These are phyloP conservation scores for Ceratina japonica DNA, from an alignment of 1,140 invertebrate species.

Conservation along the genomic window DNA sequence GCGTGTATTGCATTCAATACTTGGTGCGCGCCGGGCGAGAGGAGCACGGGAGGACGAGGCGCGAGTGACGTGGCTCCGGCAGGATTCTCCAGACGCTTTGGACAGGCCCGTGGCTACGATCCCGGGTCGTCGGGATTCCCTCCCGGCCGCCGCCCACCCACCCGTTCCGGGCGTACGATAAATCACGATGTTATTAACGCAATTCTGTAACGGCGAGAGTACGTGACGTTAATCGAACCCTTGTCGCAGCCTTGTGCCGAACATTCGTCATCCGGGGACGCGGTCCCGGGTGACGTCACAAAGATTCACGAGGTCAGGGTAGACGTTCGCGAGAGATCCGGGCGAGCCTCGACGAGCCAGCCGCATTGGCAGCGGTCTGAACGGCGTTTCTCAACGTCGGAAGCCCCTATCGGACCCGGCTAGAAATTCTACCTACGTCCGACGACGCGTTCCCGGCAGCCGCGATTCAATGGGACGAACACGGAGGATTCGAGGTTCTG, in stretches of 20 bases:
- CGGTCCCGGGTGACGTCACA: not conserved
- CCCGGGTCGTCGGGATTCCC: too few relatives aligned
- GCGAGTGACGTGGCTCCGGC: not conserved
- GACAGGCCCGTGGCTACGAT: constrained; percentile 17
- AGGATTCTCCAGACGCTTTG: constrained; percentile 23
- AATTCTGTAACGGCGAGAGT: constrained; percentile 1
- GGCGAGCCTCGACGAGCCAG: not conserved
- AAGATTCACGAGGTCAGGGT: constrained; percentile 11
- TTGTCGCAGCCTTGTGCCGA: not conserved
- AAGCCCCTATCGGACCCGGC: constrained; percentile 37
- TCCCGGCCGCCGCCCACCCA: too few relatives aligned
- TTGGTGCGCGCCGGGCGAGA: not conserved
- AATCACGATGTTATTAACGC: constrained; percentile 20
- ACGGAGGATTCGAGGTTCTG: too few relatives aligned
- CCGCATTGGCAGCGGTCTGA: constrained; percentile 35
- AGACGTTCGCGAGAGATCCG: not conserved
- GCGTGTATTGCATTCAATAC: constrained; percentile 28
- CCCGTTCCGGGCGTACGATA: not conserved
- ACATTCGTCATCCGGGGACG: constrained; percentile 20
- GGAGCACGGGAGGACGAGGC: not conserved
- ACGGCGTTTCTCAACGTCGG: constrained; percentile 50
- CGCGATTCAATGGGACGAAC: too few relatives aligned
- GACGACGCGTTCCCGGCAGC: not conserved
- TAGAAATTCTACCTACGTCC: constrained; percentile 22
- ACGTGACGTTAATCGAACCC: constrained; percentile 13